Evolutionary conservation across 2,888 invertebrate genomes (phyloP).

Genomic region (Idaea biselata): DNA sequence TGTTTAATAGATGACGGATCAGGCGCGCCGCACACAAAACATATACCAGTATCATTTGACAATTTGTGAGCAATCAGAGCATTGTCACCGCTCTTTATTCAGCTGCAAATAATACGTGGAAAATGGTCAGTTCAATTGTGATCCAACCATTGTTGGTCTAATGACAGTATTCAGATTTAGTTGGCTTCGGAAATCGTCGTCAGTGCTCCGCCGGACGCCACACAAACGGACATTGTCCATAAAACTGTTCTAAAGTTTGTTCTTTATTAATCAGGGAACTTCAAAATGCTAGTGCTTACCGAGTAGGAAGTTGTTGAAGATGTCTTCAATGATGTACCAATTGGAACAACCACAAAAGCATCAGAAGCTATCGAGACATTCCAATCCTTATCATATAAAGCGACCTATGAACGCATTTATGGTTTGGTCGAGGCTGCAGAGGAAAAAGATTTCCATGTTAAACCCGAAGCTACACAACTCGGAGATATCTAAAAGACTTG

Average conservation of each 20-base stretch:
- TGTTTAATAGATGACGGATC: slow-evolving; percentile 61
- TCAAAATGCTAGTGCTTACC: neutral
- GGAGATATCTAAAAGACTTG: slow-evolving; percentile 90
- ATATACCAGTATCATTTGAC: slow-evolving; percentile 77
- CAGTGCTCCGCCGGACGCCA: slow-evolving; percentile 60
- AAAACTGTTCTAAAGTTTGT: neutral
- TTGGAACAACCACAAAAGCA: slow-evolving; percentile 52
- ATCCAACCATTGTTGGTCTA: slow-evolving; percentile 69
- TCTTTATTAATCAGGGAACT: neutral
- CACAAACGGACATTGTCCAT: slow-evolving; percentile 35
- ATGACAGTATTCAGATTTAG: slow-evolving; percentile 73
- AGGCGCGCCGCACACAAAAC: slow-evolving; percentile 76
- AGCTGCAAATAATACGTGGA: slow-evolving; percentile 78
- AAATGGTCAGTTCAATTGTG: slow-evolving; percentile 78
- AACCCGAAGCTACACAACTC: slow-evolving; percentile 90
- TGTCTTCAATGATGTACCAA: slow-evolving; percentile 58
- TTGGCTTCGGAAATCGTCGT: slow-evolving; percentile 60
- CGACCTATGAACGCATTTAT: slow-evolving; percentile 99
- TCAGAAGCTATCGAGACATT: slow-evolving; percentile 77
- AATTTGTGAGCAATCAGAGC: slow-evolving; percentile 80
- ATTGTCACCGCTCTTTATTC: slow-evolving; percentile 81
- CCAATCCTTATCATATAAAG: slow-evolving; percentile 88
- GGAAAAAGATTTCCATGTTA: slow-evolving; percentile 90
- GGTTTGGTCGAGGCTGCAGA: slow-evolving; percentile 96
- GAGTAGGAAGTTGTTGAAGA: slow-evolving; percentile 7